A percentile compares a stretch with the other conserved stretches of the same genome.
Evolutionary conservation across 2,113 vertebrate species (phyloP).

Genomic region (Marmota monax): DNA sequence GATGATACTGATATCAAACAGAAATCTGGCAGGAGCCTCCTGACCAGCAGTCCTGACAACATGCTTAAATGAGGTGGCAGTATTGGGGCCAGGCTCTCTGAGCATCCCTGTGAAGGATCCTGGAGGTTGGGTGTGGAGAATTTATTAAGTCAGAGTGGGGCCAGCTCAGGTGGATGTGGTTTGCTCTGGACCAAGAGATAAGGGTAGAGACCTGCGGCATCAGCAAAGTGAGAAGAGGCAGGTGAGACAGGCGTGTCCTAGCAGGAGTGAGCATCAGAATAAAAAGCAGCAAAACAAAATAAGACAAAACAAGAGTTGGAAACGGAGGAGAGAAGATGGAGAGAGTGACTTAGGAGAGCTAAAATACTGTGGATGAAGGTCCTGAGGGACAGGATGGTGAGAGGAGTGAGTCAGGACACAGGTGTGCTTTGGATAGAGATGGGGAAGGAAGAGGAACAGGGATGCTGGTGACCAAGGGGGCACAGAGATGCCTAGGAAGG

Average conservation of each 20-base stretch:
- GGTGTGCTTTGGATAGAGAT: neutral
- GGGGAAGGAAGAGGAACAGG: neutral
- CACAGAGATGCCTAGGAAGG: neutral
- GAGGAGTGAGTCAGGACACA: neutral
- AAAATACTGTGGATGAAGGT: neutral
- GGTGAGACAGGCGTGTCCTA: neutral
- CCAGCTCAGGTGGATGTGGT: neutral
- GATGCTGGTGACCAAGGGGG: neutral
- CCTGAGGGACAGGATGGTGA: neutral
- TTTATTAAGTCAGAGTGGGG: neutral
- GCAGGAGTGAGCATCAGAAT: neutral
- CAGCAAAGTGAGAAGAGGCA: slow-evolving; percentile 27
- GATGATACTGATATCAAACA: slow-evolving; percentile 54
- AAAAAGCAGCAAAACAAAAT: neutral
- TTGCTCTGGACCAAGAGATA: slow-evolving; percentile 24
- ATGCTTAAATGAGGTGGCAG: neutral
- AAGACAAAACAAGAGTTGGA: neutral
- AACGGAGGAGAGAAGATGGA: neutral
- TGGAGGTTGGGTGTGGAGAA: neutral
- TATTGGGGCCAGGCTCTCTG: slow-evolving; percentile 37
- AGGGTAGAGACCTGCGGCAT: slow-evolving; percentile 47
- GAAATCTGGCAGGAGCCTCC: slow-evolving; percentile 44
- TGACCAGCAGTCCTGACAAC: neutral
- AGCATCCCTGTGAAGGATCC: neutral
- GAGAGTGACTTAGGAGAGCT: slow-evolving; percentile 1